phyloP scores from a whole-genome alignment of 2,113 vertebrate genomes.

The Columba janthina region DNA sequence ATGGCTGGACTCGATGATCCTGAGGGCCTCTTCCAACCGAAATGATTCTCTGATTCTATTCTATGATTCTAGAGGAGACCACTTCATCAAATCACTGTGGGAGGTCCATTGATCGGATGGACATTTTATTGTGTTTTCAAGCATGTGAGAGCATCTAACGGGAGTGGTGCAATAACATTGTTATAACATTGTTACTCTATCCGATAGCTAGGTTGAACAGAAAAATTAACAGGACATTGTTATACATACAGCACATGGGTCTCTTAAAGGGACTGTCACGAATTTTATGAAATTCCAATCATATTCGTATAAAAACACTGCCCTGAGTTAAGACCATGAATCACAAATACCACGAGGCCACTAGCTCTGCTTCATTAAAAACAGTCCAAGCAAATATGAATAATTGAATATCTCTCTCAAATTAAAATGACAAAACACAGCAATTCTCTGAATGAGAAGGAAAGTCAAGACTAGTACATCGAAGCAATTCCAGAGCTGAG shows the following conservation, averaged over 20 bases:
- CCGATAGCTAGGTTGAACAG: background rate
- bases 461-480: background rate
- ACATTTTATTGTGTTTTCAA: background rate
- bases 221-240: background rate
- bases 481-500: background rate
- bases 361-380: background rate
- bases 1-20: too few relatives aligned
- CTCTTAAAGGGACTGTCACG: background rate
- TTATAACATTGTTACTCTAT: background rate
- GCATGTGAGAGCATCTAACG: background rate
- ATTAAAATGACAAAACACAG: background rate
- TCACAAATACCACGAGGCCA: background rate
- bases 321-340: background rate
- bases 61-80: background rate
- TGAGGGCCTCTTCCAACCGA: too few relatives aligned
- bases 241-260: background rate
- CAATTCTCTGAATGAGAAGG: background rate
- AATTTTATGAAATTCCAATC: background rate
- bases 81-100: background rate
- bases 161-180: background rate
- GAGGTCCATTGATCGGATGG: background rate
- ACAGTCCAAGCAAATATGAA: background rate
- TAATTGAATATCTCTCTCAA: background rate
- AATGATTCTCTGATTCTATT: too few relatives aligned
- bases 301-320: accelerated